Evolutionary conservation across 2,113 vertebrate genomes (phyloP).

Genomic region (Oceanodroma tethys): DNA sequence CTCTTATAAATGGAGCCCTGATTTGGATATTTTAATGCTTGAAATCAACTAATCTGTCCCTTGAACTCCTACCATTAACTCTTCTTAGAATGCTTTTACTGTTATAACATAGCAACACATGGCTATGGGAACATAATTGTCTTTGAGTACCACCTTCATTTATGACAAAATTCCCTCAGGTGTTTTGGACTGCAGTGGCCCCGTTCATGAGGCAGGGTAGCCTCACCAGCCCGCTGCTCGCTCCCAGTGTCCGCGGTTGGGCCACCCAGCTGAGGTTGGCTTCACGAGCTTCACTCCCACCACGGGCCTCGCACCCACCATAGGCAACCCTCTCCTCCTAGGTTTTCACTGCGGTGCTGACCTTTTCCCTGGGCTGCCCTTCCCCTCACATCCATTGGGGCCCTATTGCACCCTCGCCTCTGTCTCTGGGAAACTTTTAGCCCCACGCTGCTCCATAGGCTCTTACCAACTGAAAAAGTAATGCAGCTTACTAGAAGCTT

Average conservation of each 20-base stretch:
- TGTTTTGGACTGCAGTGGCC: not conserved
- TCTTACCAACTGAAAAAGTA: not conserved
- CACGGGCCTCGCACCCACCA: accelerated
- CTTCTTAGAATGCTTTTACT: not conserved
- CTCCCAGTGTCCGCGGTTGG: accelerated
- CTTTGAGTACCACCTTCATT: not conserved
- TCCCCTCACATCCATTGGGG: not conserved
- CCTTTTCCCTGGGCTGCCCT: not conserved
- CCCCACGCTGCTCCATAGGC: not conserved
- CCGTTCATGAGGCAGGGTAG: accelerated
- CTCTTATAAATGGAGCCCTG: not conserved
- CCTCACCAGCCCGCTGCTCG: not conserved
- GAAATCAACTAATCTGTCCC: not conserved
- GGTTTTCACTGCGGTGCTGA: not conserved
- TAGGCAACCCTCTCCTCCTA: not conserved
- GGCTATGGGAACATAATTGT: accelerated
- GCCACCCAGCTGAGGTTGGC: accelerated
- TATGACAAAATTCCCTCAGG: not conserved
- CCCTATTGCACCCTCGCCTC: accelerated
- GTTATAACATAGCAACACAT: not conserved
- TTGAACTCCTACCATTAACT: not conserved
- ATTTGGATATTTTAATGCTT: not conserved
- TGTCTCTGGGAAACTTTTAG: not conserved
- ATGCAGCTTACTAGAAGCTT: not conserved
- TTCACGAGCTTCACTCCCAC: not conserved